Percentiles rank a stretch among this genome's conserved stretches.
phyloP scores from a whole-genome alignment of 2,888 invertebrate genomes.

The Eupithecia subfuscata region DNA sequence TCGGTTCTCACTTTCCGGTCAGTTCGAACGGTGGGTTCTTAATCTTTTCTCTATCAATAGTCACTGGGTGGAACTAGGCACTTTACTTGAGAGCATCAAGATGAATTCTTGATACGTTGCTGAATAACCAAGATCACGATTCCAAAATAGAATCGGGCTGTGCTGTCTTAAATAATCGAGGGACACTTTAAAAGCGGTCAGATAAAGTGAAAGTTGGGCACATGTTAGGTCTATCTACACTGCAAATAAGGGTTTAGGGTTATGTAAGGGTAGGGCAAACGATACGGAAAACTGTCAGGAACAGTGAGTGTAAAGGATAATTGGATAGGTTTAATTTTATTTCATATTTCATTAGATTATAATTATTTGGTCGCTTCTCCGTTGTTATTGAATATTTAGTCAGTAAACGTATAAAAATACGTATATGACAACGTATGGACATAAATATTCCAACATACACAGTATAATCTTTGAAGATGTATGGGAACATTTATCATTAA shows the following conservation, averaged over 20 bases:
- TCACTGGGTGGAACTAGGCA: constrained; percentile 26
- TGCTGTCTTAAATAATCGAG: constrained; percentile 30
- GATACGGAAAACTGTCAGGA: constrained; percentile 2
- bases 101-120: constrained; percentile 51
- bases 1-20: neutral
- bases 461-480: constrained; percentile 13
- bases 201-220: constrained; percentile 12
- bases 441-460: neutral
- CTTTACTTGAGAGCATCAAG: constrained; percentile 42
- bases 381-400: neutral
- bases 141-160: constrained; percentile 26
- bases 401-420: neutral
- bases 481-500: constrained; percentile 20
- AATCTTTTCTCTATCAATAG: constrained; percentile 16
- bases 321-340: neutral
- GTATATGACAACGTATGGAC: neutral
- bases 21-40: neutral
- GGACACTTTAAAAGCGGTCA: constrained; percentile 17
- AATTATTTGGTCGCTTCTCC: neutral
- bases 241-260: constrained; percentile 10
- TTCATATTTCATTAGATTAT: neutral
- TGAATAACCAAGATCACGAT: constrained; percentile 50
- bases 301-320: neutral
- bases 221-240: neutral
- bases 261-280: neutral